Percentiles rank a stretch among this genome's conserved stretches.
These are phyloP conservation scores for Arothron firmamentum DNA, from an alignment of 2,113 vertebrate genomes.

Conservation along the genomic window DNA sequence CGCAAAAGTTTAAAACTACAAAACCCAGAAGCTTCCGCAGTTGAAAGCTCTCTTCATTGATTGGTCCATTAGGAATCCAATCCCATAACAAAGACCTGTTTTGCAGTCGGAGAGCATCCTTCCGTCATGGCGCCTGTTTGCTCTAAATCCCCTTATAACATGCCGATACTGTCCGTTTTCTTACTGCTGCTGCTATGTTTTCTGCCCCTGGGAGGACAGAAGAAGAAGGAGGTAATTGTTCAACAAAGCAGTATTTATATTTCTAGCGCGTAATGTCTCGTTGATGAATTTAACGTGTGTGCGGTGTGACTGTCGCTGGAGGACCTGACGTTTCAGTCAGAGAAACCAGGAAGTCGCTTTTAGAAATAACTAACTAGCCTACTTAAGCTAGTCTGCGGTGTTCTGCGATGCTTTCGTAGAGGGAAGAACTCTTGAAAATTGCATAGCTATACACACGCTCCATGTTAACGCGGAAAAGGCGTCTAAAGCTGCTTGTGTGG, in stretches of 20 bases:
- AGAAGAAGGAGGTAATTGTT: slow-evolving; percentile 67
- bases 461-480: too few relatives aligned
- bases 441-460: too few relatives aligned
- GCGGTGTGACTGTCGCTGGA: background rate
- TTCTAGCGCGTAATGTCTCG: background rate
- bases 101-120: slow-evolving; percentile 49
- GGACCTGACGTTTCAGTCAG: background rate
- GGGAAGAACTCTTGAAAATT: too few relatives aligned
- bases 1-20: slow-evolving; percentile 44
- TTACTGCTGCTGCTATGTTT: slow-evolving; percentile 51
- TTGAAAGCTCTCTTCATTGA: slow-evolving; percentile 1
- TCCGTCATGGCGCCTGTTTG: slow-evolving; percentile 63
- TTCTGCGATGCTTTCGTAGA: too few relatives aligned
- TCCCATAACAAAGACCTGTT: slow-evolving; percentile 52
- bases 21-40: slow-evolving; percentile 22
- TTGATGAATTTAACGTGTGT: background rate
- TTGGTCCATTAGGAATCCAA: slow-evolving; percentile 52
- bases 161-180: slow-evolving; percentile 35
- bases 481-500: too few relatives aligned
- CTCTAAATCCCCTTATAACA: slow-evolving; percentile 26
- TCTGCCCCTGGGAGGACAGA: slow-evolving; percentile 64
- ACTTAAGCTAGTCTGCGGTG: too few relatives aligned
- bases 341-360: background rate
- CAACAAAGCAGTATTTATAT: background rate
- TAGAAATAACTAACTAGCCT: background rate